These are phyloP conservation scores for Mesitornis unicolor DNA, from an alignment of 2,113 vertebrate genomes.

Conservation along the genomic window DNA sequence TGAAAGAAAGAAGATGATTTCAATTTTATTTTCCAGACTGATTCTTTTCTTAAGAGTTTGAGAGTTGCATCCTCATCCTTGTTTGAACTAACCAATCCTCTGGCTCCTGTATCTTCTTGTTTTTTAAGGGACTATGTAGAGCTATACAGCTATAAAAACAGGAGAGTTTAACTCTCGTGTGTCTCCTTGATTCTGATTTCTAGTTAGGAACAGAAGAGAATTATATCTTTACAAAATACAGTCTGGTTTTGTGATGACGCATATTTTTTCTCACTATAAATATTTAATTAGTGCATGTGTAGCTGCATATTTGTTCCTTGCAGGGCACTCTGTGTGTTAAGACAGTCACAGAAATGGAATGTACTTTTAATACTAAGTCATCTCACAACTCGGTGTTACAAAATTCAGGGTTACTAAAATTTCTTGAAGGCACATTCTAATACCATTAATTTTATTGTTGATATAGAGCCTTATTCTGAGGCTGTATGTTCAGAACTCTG, in stretches of 20 bases:
- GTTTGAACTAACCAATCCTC: not conserved
- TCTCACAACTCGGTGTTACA: not conserved
- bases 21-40: not conserved
- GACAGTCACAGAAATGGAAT: not conserved
- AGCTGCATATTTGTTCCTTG: not conserved
- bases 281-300: not conserved
- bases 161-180: not conserved
- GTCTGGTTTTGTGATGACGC: not conserved
- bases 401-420: not conserved
- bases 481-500: not conserved
- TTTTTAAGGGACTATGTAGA: not conserved
- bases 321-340: not conserved
- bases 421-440: not conserved
- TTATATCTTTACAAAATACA: not conserved
- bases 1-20: conserved; percentile 7
- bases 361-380: not conserved
- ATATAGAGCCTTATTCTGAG: not conserved
- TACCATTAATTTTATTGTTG: not conserved
- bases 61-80: not conserved
- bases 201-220: not conserved
- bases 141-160: not conserved
- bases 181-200: not conserved
- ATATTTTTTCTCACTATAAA: not conserved
- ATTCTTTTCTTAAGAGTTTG: not conserved
- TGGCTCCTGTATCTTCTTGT: not conserved